Conservation (phyloP, 2,797 vertebrate species). For the Pteronotus mesoamericanus region DNA sequence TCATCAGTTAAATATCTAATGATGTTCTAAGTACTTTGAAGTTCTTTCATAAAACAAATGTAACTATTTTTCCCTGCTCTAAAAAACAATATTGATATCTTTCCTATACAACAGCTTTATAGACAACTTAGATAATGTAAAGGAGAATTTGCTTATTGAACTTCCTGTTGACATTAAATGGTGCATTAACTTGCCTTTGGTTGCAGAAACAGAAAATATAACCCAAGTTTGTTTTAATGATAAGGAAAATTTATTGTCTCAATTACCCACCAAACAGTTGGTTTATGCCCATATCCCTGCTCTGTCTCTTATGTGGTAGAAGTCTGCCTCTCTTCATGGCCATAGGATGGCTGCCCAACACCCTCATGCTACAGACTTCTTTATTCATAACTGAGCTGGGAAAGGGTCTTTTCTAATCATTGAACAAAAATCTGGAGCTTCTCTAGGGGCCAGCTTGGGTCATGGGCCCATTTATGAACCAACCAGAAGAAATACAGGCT, state of each 20-base stretch:
- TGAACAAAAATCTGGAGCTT: background rate
- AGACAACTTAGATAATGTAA: background rate
- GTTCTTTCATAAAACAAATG: background rate
- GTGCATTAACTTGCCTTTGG: background rate
- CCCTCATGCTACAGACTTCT: background rate
- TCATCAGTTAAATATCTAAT: background rate
- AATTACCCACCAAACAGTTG: background rate
- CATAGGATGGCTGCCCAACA: background rate
- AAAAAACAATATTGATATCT: background rate
- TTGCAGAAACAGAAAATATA: background rate
- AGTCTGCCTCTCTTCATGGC: background rate
- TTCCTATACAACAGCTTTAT: background rate
- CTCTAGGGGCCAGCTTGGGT: background rate
- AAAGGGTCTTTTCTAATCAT: background rate
- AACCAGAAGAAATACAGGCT: background rate
- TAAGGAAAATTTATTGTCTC: background rate
- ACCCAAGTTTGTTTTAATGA: background rate
- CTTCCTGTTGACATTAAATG: background rate
- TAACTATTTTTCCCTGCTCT: background rate
- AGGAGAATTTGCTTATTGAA: background rate
- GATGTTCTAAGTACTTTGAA: background rate
- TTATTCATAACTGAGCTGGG: background rate
- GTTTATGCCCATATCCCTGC: background rate
- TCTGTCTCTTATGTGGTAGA: background rate
- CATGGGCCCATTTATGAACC: background rate